Conservation (phyloP, 2,113 vertebrate species). For the Tautogolabrus adspersus region DNA sequence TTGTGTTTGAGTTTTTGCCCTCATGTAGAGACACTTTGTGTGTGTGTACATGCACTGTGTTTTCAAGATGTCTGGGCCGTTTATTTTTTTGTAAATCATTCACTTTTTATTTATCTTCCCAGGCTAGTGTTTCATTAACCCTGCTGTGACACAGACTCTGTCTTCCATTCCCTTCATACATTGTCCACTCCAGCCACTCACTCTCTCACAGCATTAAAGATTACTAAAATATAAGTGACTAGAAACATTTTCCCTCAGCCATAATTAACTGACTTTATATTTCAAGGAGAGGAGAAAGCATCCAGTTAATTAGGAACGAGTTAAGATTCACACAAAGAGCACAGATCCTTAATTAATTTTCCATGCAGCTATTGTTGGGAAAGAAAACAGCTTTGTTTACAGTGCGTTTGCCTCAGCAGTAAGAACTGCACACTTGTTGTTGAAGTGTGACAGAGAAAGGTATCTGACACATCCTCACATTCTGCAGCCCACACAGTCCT, state of each 20-base stretch:
- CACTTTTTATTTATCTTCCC: constrained; percentile 76
- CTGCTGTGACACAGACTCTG: constrained; percentile 65
- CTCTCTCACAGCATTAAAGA: constrained; percentile 61
- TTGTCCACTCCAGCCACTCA: constrained; percentile 63
- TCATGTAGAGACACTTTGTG: constrained; percentile 7
- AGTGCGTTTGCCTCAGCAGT: constrained; percentile 29
- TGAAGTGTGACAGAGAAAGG: constrained; percentile 17
- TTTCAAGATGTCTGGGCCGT: constrained; percentile 30
- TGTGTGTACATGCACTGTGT: constrained; percentile 30
- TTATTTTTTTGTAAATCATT: constrained; percentile 70
- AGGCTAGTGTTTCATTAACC: constrained; percentile 78
- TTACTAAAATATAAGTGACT: constrained; percentile 74
- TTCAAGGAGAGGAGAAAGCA: constrained; percentile 66
- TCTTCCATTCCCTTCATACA: constrained; percentile 63
- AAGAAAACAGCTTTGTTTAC: constrained; percentile 73
- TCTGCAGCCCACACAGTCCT: not conserved
- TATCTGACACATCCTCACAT: constrained; percentile 4
- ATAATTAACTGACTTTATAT: constrained; percentile 78
- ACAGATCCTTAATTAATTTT: constrained; percentile 76
- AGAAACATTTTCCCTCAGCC: constrained; percentile 68
- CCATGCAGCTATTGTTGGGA: constrained; percentile 51
- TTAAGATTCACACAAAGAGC: constrained; percentile 72
- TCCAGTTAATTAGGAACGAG: constrained; percentile 73
- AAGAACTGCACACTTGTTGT: not conserved
- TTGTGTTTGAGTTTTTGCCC: constrained; percentile 2